Percentiles rank a stretch among this genome's conserved stretches.
These are phyloP conservation scores for Epirrita christyi DNA, from an alignment of 2,888 invertebrate genomes.

Conservation along the genomic window DNA sequence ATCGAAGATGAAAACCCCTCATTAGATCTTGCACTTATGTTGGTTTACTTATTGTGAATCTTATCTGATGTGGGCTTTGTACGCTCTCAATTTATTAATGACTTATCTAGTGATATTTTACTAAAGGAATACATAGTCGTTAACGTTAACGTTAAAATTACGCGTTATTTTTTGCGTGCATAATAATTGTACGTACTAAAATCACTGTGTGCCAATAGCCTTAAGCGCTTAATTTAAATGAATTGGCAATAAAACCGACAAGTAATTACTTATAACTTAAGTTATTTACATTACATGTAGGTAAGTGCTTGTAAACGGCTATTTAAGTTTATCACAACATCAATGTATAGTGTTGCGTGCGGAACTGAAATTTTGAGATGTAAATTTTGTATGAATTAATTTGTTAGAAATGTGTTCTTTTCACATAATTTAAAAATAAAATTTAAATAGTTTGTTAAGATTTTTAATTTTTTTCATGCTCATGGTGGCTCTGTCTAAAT, in stretches of 20 bases:
- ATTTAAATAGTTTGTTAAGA: not conserved
- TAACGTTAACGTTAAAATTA: too few species aligned
- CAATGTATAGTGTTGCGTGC: conserved; percentile 17
- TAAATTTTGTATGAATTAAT: conserved; percentile 3
- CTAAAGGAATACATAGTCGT: too few species aligned
- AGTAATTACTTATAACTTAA: conserved; percentile 23
- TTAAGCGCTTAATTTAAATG: conserved; percentile 13
- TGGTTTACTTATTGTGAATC: too few species aligned
- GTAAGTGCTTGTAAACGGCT: conserved; percentile 21
- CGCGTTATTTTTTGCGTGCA: not conserved
- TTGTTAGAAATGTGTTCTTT: not conserved
- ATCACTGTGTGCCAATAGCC: conserved; percentile 6
- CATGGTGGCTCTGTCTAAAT: too few species aligned
- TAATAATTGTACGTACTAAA: conserved; percentile 5
- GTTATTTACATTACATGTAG: conserved; percentile 24
- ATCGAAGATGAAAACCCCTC: too few species aligned
- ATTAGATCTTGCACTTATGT: too few species aligned
- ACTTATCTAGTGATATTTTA: too few species aligned
- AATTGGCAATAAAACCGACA: conserved; percentile 25
- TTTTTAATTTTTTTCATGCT: too few species aligned
- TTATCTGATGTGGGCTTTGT: too few species aligned
- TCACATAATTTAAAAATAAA: not conserved
- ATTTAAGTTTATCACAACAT: conserved; percentile 22
- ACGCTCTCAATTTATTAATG: too few species aligned
- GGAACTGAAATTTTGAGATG: conserved; percentile 13